Base-by-base conservation (phyloP, 64 coral and sea anemone species). In the Acropora tenuis region DNA sequence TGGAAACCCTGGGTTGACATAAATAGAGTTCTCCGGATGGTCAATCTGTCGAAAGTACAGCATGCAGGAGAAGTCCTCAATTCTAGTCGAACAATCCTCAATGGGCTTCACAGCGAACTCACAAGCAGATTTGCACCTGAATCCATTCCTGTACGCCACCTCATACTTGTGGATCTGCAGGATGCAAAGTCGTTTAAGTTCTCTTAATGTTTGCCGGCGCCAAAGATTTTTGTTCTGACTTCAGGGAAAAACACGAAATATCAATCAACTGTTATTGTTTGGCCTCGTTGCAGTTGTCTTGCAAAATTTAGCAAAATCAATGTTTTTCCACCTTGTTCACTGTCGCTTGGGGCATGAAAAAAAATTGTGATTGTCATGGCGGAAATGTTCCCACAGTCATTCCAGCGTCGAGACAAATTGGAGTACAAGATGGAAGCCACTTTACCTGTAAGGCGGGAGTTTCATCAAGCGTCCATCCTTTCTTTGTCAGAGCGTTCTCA, bases 81-180 rank as follows among this genome's bases (percentile, higher is more conserved):
- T 4, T 6, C 1, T 47, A 10, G 4, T 10, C 30, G 30, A 30
- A 7, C 43, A 17, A 30, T 5, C 41, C 41, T 3, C 0, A 44
- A 3, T 76, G 2, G 80, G 59, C 6, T 83, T 83, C 41, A 83
- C 80, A 46, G 80, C 41, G 2, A 68, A 83, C 8, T 61, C 20
- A 43, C 60, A 83, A 7, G 80, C 43, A 42, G 30, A 30, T 30
- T 40, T 3, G 18, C 63, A 40, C 41, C 82, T 65, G 19, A 69
- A 85, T 2, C 82, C 65, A 66, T 50, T 85, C 42, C 6, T 46
- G 66, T 85, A 85, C 6, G 82, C 82, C 8, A 45, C 41, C 8
- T 72, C 82, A 7, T 49, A 85, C 1, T 12, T 0, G 65, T 85
- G 72, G 49, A 11, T 85, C 82, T 85, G 50, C 10, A 63, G 59